Percentiles rank a stretch among this genome's conserved stretches.
phyloP scores from a whole-genome alignment of 2,113 vertebrate genomes.

The Muscicapa adusta region DNA sequence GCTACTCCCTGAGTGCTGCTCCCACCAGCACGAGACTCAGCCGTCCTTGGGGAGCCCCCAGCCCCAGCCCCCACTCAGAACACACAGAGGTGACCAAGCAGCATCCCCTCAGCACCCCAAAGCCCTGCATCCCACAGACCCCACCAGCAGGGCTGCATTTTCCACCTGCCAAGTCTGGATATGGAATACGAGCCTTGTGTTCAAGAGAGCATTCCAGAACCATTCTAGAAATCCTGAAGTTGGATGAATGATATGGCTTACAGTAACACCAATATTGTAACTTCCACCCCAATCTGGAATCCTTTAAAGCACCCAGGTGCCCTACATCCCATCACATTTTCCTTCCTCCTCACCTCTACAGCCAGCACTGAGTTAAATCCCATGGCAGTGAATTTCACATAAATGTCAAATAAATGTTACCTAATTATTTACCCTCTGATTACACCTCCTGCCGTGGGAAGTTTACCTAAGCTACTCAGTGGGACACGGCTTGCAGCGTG shows the following conservation, averaged over 20 bases:
- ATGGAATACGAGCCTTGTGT: not conserved
- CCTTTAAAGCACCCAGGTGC: not conserved
- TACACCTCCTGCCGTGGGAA: not conserved
- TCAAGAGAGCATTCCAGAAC: not conserved
- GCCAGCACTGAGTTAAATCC: not conserved
- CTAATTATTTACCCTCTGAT: not conserved
- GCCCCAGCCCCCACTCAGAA: not conserved
- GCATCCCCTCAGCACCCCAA: not conserved
- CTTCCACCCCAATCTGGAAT: not conserved
- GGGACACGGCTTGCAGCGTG: not conserved
- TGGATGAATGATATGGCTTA: not conserved
- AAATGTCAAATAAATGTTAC: not conserved
- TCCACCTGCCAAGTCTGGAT: not conserved
- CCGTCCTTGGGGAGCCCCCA: not conserved
- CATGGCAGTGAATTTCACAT: not conserved
- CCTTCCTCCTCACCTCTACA: not conserved
- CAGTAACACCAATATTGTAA: not conserved
- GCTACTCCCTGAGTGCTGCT: not conserved
- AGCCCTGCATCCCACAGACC: not conserved
- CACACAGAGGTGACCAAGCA: too few species aligned
- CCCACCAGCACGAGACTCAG: fast-evolving
- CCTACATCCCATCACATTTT: not conserved
- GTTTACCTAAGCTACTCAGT: not conserved
- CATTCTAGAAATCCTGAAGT: not conserved
- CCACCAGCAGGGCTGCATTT: fast-evolving